Base-by-base conservation (phyloP, 1,140 invertebrate genomes). In the Battus philenor region DNA sequence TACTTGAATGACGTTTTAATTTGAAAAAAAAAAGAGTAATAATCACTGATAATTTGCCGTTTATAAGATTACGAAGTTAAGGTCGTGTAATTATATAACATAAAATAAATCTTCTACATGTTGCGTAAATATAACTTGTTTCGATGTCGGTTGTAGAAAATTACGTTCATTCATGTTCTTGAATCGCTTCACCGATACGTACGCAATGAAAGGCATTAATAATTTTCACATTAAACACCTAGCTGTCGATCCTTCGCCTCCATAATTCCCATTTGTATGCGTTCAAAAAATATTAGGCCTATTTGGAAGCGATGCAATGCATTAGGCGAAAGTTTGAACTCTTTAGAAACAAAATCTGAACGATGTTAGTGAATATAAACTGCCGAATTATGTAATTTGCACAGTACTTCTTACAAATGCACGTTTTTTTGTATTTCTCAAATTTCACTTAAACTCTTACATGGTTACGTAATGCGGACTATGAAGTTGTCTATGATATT, bases 201-300 rank as follows among this genome's bases (percentile, higher is more conserved):
- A n/a, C n/a, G n/a, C n/a, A n/a, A n/a, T 67, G 52, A 68, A 73
- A 58, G 16, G 38, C 54, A 33, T 55, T 47, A 48, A 59, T 69
- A 66, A 59, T 59, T 63, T 34, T 45, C 24, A 41, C 47, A 44
- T 63, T 53, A 43, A 26, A 11, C 17, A 11, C 7, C 45, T 10
- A 32, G 18, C 33, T 30, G 29, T 50, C 38, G 38, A 41, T 41
- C 38, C 38, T 41, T 17, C 11, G 22, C 1, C 2, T 12, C 9
- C n/a, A 36, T 43, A 36, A 47, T 24, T 38, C 53, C 54, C 52
- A 67, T 75, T 72, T 75, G 67, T 75, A 75, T 75, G 57, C 70
- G 20, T 9, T 49, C 44, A 54, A 43, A 63, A 56, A 57, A 38
- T 47, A 44, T 64, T 63, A 33, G 58, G 53, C 36, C 63, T 45